A percentile compares a stretch with the other conserved stretches of the same genome.
Evolutionary conservation across 2,888 invertebrate species (phyloP).

Genomic region (Smittia sp.): DNA sequence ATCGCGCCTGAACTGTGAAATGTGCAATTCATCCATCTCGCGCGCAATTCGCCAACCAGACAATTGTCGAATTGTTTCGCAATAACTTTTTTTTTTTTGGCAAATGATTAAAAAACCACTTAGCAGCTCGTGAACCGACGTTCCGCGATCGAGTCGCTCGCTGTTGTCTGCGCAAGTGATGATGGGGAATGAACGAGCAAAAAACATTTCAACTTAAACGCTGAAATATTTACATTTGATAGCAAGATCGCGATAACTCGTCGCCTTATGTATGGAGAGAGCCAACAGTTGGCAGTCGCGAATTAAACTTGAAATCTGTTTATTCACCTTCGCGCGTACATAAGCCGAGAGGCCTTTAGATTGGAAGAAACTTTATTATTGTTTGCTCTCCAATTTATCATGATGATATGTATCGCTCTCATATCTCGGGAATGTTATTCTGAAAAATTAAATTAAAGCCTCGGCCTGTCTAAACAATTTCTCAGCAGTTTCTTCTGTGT

Average conservation of each 20-base stretch:
- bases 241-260: conserved; percentile 21
- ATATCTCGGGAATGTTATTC: neutral
- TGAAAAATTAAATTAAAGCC: conserved; percentile 8
- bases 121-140: neutral
- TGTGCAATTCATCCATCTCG: neutral
- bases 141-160: neutral
- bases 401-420: neutral
- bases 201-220: neutral
- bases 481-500: neutral
- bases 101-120: conserved; percentile 30
- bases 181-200: conserved; percentile 26
- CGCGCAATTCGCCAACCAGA: neutral
- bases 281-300: neutral
- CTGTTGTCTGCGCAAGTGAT: neutral
- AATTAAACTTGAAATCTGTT: conserved; percentile 2
- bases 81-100: conserved; percentile 31
- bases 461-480: neutral
- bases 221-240: conserved; percentile 31
- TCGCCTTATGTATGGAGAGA: neutral
- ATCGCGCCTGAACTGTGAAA: neutral
- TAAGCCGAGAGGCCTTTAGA: neutral
- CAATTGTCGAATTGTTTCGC: conserved; percentile 7
- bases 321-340: neutral
- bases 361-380: conserved; percentile 14
- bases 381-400: conserved; percentile 23